phyloP scores from a whole-genome alignment of 2,113 vertebrate species.

The Macrotus californicus region DNA sequence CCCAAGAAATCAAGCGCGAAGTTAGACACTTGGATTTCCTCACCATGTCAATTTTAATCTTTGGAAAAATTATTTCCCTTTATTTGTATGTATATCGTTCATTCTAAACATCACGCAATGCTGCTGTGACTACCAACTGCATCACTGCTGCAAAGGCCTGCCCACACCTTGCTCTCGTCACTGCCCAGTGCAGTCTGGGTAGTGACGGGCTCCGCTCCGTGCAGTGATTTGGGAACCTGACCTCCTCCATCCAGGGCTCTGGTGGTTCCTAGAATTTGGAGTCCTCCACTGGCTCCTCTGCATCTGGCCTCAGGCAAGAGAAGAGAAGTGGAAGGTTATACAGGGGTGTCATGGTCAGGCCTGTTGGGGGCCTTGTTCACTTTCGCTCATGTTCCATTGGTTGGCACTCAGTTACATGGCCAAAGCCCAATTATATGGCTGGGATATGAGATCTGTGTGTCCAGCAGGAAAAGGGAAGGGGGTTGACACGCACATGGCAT shows the following conservation, averaged over 20 bases:
- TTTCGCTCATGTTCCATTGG: neutral
- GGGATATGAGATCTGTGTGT: neutral
- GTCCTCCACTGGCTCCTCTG: neutral
- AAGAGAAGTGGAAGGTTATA: neutral
- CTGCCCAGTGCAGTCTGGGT: neutral
- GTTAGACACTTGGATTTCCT: neutral
- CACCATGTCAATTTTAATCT: neutral
- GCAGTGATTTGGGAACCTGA: neutral
- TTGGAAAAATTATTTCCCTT: conserved; percentile 18
- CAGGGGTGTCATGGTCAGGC: neutral
- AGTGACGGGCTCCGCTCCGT: neutral
- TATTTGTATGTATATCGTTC: neutral
- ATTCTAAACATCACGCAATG: neutral
- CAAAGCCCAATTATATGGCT: neutral
- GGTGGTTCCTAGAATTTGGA: neutral
- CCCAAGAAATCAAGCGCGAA: neutral
- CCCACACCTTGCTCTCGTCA: neutral
- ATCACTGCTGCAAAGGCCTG: neutral
- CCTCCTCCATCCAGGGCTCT: neutral
- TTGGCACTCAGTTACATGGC: neutral
- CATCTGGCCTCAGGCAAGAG: neutral
- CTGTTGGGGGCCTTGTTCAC: neutral
- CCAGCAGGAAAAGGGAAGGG: neutral
- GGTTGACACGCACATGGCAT: neutral
- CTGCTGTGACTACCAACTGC: neutral